Conservation (phyloP, 1,140 invertebrate genomes). For the Formica exsecta region DNA sequence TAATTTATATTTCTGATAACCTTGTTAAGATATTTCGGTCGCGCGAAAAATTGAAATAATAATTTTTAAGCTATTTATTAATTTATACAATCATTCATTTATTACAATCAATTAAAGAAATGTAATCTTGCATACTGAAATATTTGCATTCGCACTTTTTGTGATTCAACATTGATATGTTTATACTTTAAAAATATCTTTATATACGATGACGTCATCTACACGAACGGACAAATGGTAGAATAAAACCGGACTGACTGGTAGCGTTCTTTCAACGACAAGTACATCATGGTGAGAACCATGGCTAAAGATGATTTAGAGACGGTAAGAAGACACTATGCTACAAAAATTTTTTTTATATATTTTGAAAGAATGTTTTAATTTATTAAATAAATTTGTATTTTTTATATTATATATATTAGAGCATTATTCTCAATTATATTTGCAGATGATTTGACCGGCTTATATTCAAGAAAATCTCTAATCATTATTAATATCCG, state of each 20-base stretch:
- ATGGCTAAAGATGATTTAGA: slow-evolving; percentile 45
- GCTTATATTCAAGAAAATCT: not conserved
- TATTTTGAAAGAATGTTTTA: not conserved
- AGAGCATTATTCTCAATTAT: not conserved
- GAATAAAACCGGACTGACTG: slow-evolving; percentile 86
- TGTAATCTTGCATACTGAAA: not conserved
- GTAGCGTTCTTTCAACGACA: slow-evolving; percentile 83
- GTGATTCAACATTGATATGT: slow-evolving; percentile 35
- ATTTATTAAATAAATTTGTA: not conserved
- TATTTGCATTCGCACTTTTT: not conserved
- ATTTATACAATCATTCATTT: not conserved
- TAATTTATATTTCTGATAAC: not conserved
- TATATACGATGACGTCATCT: slow-evolving; percentile 81
- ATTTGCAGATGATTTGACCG: not conserved
- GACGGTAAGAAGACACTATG: slow-evolving; percentile 11
- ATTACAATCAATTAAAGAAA: not conserved
- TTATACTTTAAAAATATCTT: slow-evolving; percentile 76
- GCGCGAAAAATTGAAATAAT: not conserved
- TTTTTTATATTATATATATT: not conserved
- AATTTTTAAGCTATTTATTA: not conserved
- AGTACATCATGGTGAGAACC: slow-evolving; percentile 71
- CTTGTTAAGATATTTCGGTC: not conserved
- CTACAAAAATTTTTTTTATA: not conserved
- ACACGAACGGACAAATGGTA: slow-evolving; percentile 78
- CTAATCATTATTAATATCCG: not conserved